Evolutionary conservation across 1,140 invertebrate species (phyloP).

Genomic region (Drosophila nikananu): DNA sequence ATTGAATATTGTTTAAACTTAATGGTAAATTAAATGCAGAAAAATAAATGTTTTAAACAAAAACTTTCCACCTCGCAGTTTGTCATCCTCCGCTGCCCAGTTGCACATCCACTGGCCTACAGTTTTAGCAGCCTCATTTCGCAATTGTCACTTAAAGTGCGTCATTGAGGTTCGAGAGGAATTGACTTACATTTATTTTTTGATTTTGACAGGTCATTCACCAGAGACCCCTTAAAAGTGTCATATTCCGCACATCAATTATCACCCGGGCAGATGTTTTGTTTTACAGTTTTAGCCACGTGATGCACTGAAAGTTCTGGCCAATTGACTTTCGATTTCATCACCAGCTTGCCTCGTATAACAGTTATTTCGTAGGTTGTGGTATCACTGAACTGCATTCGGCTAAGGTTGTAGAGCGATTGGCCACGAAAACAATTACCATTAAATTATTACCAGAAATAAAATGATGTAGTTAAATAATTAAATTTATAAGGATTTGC

Average conservation of each 20-base stretch:
- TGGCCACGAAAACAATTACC: background rate
- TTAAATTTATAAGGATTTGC: too few relatives aligned
- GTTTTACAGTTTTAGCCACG: slow-evolving; percentile 34
- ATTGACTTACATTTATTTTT: slow-evolving; percentile 49
- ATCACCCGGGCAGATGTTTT: slow-evolving; percentile 42
- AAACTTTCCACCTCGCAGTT: background rate
- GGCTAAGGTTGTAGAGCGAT: background rate
- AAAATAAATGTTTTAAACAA: slow-evolving; percentile 83
- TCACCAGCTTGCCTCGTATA: background rate
- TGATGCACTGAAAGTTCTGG: slow-evolving; percentile 14
- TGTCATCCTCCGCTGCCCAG: background rate
- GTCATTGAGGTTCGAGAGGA: slow-evolving; percentile 32
- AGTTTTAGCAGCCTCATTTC: slow-evolving; percentile 27
- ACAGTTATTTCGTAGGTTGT: background rate
- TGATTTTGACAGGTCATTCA: slow-evolving; percentile 44
- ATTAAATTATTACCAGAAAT: background rate
- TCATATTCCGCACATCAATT: slow-evolving; percentile 46
- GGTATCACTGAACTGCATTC: background rate
- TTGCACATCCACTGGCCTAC: slow-evolving; percentile 1
- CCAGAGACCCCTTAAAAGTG: slow-evolving; percentile 30
- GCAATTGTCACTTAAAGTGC: slow-evolving; percentile 35
- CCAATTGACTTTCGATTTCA: slow-evolving; percentile 24
- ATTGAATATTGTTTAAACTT: slow-evolving; percentile 80
- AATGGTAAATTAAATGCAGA: slow-evolving; percentile 73
- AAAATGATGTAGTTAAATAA: background rate